Evolutionary conservation across 2,888 invertebrate genomes (phyloP).

Genomic region (Epinotia bilunana): DNA sequence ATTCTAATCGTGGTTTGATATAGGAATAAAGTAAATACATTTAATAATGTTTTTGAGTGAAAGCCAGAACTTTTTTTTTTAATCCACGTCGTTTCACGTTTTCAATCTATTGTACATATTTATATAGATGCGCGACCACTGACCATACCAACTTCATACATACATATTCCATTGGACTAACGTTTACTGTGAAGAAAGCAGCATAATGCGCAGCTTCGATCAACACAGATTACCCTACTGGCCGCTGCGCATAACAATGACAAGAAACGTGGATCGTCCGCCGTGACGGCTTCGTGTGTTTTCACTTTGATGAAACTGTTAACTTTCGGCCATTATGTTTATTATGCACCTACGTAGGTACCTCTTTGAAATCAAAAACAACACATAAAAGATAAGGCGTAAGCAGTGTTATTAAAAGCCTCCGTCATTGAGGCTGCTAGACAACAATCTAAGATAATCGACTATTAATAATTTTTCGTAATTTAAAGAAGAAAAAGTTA

Average conservation of each 20-base stretch:
- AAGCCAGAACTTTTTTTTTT: not conserved
- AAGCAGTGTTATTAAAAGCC: no score
- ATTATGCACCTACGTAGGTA: not conserved
- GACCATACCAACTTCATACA: not conserved
- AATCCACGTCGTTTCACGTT: not conserved
- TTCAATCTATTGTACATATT: not conserved
- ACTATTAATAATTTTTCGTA: no score
- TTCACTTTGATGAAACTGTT: constrained; percentile 25
- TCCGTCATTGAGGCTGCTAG: no score
- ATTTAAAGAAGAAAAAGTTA: no score
- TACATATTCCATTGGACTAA: not conserved
- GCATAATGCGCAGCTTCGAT: constrained; percentile 25
- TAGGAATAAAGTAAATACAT: not conserved
- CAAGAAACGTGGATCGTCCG: constrained; percentile 33
- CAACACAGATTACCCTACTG: constrained; percentile 37
- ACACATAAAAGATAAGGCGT: no score
- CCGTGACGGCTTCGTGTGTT: constrained; percentile 37
- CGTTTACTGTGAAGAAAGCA: constrained; percentile 26
- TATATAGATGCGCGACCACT: not conserved
- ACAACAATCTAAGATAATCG: no score
- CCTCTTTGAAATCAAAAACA: no score
- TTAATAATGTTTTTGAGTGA: not conserved
- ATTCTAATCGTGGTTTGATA: no score
- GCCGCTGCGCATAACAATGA: constrained; percentile 38
- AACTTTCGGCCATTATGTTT: constrained; percentile 25